phyloP scores from a whole-genome alignment of 2,113 vertebrate species.

The Acanthochromis polyacanthus region DNA sequence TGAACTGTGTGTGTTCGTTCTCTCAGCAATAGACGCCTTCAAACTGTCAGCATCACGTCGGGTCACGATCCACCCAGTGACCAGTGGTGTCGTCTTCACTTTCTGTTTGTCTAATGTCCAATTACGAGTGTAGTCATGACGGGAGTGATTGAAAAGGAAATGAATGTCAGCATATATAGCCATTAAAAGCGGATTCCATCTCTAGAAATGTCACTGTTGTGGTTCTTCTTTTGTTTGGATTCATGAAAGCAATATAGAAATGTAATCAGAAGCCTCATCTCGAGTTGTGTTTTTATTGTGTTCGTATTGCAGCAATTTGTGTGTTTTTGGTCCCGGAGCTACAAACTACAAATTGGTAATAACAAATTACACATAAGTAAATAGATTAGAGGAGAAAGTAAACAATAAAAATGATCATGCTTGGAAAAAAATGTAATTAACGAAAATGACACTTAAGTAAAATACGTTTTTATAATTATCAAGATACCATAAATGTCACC shows the following conservation, averaged over 20 bases:
- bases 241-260: too few species aligned
- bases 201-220: not conserved
- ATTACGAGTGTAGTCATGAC: not conserved
- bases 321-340: too few species aligned
- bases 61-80: constrained; percentile 40
- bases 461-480: too few species aligned
- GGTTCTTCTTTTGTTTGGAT: not conserved
- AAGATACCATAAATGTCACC: too few species aligned
- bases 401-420: too few species aligned
- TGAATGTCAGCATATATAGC: constrained; percentile 58
- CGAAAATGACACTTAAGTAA: too few species aligned
- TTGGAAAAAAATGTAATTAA: too few species aligned
- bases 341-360: too few species aligned
- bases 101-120: constrained; percentile 35
- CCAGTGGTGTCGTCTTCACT: constrained; percentile 2
- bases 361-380: too few species aligned
- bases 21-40: constrained; percentile 49
- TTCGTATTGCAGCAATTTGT: too few species aligned
- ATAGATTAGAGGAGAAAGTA: too few species aligned
- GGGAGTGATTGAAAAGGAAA: constrained; percentile 15
- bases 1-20: constrained; percentile 37
- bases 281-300: too few species aligned
- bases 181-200: constrained; percentile 42
- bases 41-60: constrained; percentile 34
- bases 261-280: not conserved